A percentile compares a stretch with the other conserved stretches of the same genome.
Evolutionary conservation across 2,888 invertebrate species (phyloP).

Genomic region (Eudemis profundana): DNA sequence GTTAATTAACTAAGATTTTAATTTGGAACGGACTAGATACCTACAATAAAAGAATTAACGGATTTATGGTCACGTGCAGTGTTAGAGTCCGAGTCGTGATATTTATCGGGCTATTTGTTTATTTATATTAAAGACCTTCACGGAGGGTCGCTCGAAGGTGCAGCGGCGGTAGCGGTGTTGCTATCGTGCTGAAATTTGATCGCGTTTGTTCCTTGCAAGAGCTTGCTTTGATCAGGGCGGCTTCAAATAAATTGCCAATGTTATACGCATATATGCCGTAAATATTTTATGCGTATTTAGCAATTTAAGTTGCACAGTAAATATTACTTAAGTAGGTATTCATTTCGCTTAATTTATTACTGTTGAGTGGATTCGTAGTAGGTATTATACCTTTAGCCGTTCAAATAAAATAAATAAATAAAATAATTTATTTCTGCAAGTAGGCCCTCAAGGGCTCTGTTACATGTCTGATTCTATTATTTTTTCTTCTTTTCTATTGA

Average conservation of each 20-base stretch:
- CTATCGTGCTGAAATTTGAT: conserved; percentile 28
- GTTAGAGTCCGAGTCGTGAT: conserved; percentile 65
- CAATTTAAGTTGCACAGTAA: background rate
- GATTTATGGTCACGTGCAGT: conserved; percentile 72
- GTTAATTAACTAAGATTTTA: conserved; percentile 68
- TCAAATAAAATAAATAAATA: too few relatives aligned
- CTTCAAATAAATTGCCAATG: conserved; percentile 1
- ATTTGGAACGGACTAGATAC: conserved; percentile 67
- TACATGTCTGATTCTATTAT: too few relatives aligned
- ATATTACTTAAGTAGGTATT: background rate
- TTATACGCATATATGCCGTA: conserved; percentile 16
- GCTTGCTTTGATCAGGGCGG: conserved; percentile 12
- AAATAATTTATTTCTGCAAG: too few relatives aligned
- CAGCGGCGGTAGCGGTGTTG: conserved; percentile 42
- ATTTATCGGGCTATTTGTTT: conserved; percentile 71
- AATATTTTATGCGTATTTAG: background rate
- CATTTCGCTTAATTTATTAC: background rate
- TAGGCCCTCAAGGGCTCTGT: too few relatives aligned
- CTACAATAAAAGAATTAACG: conserved; percentile 69
- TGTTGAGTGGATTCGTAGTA: too few relatives aligned
- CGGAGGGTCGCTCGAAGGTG: conserved; percentile 45
- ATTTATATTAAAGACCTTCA: conserved; percentile 56
- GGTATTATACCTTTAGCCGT: too few relatives aligned
- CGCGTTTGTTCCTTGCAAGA: conserved; percentile 23
- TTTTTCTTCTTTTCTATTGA: too few relatives aligned